A percentile compares a stretch with the other conserved stretches of the same genome.
These are phyloP conservation scores for Clusia tigrina DNA, from an alignment of 2,888 invertebrate species.

Conservation along the genomic window DNA sequence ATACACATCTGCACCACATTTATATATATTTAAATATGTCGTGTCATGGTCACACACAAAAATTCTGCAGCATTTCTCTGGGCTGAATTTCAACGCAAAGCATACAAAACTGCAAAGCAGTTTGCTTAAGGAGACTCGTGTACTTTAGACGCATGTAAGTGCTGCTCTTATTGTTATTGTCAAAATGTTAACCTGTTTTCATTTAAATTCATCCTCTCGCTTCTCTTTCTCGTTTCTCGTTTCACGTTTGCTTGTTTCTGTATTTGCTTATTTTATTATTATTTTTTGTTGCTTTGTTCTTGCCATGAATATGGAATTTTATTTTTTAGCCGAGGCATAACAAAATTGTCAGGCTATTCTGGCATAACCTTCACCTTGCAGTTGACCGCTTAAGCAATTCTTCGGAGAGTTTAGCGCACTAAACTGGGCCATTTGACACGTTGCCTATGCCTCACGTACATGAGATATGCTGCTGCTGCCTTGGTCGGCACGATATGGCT, in stretches of 20 bases:
- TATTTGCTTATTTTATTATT: not conserved
- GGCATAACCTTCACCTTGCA: constrained; percentile 36
- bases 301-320: not conserved
- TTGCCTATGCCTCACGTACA: too few relatives aligned
- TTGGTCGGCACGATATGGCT: too few relatives aligned
- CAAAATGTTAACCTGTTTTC: not conserved
- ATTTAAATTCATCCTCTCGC: not conserved
- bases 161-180: not conserved
- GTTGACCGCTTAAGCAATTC: constrained; percentile 27
- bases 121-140: not conserved
- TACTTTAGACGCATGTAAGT: not conserved
- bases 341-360: not conserved
- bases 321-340: too few relatives aligned
- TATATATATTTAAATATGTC: not conserved
- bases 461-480: not conserved
- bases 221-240: not conserved
- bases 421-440: too few relatives aligned
- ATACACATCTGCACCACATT: constrained; percentile 19
- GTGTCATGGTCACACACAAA: constrained; percentile 16
- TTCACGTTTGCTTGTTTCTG: too few relatives aligned
- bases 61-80: constrained; percentile 30
- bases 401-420: not conserved
- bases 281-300: not conserved
- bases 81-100: constrained; percentile 20
- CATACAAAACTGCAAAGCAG: not conserved